phyloP scores from a whole-genome alignment of 2,113 vertebrate genomes.

The Rhinolophus sinicus region DNA sequence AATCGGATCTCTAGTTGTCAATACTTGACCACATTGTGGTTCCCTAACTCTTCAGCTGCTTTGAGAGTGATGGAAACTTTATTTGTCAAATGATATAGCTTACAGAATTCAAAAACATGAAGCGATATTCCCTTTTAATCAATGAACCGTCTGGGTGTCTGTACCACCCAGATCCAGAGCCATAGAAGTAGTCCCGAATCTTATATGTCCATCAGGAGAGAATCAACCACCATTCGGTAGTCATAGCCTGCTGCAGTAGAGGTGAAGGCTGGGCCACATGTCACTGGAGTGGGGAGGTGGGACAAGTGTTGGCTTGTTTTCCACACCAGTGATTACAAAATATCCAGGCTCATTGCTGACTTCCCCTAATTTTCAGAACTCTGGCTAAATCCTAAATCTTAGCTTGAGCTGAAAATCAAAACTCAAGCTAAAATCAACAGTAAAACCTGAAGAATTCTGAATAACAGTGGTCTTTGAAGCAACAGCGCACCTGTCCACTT shows the following conservation, averaged over 20 bases:
- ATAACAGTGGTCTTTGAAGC: not conserved
- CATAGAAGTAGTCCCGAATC: not conserved
- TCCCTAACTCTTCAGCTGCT: not conserved
- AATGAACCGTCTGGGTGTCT: not conserved
- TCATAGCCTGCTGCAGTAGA: rapidly evolving
- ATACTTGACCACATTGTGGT: not conserved
- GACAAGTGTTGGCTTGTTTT: not conserved
- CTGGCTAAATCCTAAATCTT: not conserved
- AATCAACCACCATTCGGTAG: not conserved
- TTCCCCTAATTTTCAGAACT: not conserved
- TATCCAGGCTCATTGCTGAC: not conserved
- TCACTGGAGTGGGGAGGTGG: not conserved
- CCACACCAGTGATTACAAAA: not conserved
- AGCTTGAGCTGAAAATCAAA: constrained; percentile 20
- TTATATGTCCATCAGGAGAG: not conserved
- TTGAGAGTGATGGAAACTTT: not conserved
- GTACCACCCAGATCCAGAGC: not conserved
- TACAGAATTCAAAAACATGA: not conserved
- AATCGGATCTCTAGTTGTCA: not conserved
- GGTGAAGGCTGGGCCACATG: not conserved
- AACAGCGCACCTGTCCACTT: not conserved
- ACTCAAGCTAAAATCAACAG: constrained; percentile 30
- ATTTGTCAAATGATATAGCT: not conserved
- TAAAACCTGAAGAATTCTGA: not conserved
- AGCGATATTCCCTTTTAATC: rapidly evolving